Conservation (phyloP, 1,140 invertebrate genomes). For the Drosophila bocqueti region DNA sequence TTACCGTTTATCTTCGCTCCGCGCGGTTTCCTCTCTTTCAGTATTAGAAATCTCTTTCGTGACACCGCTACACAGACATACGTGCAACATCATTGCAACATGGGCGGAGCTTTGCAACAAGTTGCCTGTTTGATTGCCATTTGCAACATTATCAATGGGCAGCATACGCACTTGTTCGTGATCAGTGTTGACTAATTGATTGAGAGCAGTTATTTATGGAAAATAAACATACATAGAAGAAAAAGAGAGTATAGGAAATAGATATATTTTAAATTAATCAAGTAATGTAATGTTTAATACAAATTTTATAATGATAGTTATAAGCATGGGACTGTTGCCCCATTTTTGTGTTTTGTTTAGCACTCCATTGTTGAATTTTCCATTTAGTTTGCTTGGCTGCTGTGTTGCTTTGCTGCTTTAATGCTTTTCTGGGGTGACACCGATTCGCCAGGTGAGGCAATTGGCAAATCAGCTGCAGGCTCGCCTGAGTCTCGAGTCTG, state of each 20-base stretch:
- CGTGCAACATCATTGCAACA: conserved; percentile 43
- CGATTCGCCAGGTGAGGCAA: conserved; percentile 38
- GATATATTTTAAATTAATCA: background rate
- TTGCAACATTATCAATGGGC: conserved; percentile 52
- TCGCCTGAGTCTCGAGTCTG: conserved; percentile 14
- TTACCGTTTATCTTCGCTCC: conserved; percentile 55
- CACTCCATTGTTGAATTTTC: conserved; percentile 5
- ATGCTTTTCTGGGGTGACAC: conserved; percentile 32
- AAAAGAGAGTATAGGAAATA: background rate
- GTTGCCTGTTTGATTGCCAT: conserved; percentile 34
- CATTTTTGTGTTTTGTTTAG: conserved; percentile 1
- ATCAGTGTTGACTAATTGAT: background rate
- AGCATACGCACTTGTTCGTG: background rate
- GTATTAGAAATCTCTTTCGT: conserved; percentile 35
- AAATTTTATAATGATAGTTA: background rate
- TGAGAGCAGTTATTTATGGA: background rate
- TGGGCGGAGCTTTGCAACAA: conserved; percentile 27
- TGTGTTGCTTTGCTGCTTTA: conserved; percentile 8
- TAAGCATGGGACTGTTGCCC: background rate
- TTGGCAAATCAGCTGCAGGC: conserved; percentile 12
- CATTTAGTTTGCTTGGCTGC: conserved; percentile 5
- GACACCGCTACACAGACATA: conserved; percentile 23
- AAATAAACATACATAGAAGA: background rate
- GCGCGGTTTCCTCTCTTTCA: conserved; percentile 7
- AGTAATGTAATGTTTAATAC: background rate